Evolutionary conservation across 2,113 vertebrate genomes (phyloP).

Genomic region (Hyla sarda): DNA sequence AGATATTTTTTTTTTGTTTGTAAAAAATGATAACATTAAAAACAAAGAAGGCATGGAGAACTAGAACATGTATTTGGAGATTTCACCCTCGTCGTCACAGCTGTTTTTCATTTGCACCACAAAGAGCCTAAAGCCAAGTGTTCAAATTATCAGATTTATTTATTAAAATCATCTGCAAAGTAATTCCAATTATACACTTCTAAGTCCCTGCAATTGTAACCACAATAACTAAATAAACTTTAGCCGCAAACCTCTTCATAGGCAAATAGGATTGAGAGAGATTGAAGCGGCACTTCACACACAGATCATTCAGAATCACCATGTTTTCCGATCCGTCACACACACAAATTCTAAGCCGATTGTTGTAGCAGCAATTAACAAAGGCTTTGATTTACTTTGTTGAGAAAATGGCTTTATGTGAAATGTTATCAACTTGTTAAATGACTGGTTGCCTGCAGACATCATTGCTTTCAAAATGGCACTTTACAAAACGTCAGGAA

Average conservation of each 20-base stretch:
- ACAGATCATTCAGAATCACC: slow-evolving; percentile 42
- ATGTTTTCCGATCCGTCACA: slow-evolving; percentile 54
- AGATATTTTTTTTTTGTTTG: too few species aligned
- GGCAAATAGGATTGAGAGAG: slow-evolving; percentile 52
- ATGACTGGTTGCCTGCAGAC: slow-evolving; percentile 36
- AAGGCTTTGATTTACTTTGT: slow-evolving; percentile 44
- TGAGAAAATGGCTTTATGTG: slow-evolving; percentile 44
- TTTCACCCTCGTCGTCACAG: not conserved
- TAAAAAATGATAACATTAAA: not conserved
- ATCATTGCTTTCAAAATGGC: not conserved
- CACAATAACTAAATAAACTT: slow-evolving; percentile 43
- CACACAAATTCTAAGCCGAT: slow-evolving; percentile 34
- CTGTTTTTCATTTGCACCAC: slow-evolving; percentile 16
- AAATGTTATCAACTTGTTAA: slow-evolving; percentile 52
- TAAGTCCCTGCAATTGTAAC: slow-evolving; percentile 36
- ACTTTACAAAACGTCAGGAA: not conserved
- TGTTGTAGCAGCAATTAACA: slow-evolving; percentile 45
- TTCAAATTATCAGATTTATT: slow-evolving; percentile 46
- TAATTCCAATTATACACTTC: slow-evolving; percentile 44
- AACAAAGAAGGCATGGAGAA: not conserved
- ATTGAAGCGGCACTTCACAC: slow-evolving; percentile 44
- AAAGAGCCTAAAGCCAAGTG: slow-evolving; percentile 39
- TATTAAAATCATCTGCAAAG: slow-evolving; percentile 52
- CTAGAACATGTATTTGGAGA: not conserved
- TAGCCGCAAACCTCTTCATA: slow-evolving; percentile 46